These are phyloP conservation scores for Pollicipes pollicipes DNA, from an alignment of 1,140 invertebrate species.

Conservation along the genomic window DNA sequence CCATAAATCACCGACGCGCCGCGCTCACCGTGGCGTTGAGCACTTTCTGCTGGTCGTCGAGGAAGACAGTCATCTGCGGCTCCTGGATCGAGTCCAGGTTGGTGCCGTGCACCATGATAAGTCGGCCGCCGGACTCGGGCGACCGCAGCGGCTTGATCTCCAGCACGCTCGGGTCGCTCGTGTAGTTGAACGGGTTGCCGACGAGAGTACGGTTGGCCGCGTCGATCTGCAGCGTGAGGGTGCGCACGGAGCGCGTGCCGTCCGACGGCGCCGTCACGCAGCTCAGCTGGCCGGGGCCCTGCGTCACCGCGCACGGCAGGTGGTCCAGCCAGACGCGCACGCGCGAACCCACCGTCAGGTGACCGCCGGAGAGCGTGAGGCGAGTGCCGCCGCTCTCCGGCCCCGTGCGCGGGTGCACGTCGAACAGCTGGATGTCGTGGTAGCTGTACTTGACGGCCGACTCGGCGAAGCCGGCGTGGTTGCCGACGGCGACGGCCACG, in stretches of 20 bases:
- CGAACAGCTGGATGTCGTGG: slow-evolving; percentile 53
- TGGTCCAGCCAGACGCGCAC: slow-evolving; percentile 75
- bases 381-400: slow-evolving; percentile 86
- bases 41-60: slow-evolving; percentile 43
- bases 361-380: slow-evolving; percentile 70
- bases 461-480: slow-evolving; percentile 69
- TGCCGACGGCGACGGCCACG: slow-evolving; percentile 67
- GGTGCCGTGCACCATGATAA: slow-evolving; percentile 80
- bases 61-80: slow-evolving; percentile 68
- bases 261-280: slow-evolving; percentile 60
- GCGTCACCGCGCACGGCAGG: slow-evolving; percentile 65
- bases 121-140: slow-evolving; percentile 77
- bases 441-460: slow-evolving; percentile 77
- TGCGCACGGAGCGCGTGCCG: slow-evolving; percentile 31
- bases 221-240: slow-evolving; percentile 60
- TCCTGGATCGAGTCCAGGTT: slow-evolving; percentile 79
- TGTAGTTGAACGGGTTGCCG: slow-evolving; percentile 62
- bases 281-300: slow-evolving; percentile 70
- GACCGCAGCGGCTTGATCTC: slow-evolving; percentile 74
- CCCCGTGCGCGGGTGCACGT: slow-evolving; percentile 65
- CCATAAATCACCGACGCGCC: background rate
- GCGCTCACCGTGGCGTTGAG: slow-evolving; percentile 48
- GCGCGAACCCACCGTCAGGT: slow-evolving; percentile 82
- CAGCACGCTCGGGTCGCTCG: slow-evolving; percentile 79
- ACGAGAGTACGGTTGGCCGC: slow-evolving; percentile 52